Conservation (phyloP, 2,888 invertebrate species). For the Anorthoa munda region DNA sequence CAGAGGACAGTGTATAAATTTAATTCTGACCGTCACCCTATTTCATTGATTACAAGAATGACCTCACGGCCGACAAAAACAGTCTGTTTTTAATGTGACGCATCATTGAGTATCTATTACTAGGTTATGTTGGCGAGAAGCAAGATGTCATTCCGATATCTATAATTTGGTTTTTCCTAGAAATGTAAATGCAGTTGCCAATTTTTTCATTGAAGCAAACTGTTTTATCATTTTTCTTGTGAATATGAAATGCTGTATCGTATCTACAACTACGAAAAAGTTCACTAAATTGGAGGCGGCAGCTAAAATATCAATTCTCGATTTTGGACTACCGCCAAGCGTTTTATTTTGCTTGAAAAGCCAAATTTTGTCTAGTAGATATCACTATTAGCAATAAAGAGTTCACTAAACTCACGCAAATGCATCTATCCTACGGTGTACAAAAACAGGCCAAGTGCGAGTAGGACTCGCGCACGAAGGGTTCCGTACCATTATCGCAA, state of each 20-base stretch:
- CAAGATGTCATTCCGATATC: neutral
- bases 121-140: slow-evolving; percentile 25
- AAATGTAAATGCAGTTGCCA: neutral
- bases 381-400: neutral
- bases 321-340: neutral
- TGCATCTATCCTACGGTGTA: neutral
- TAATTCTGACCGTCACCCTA: neutral
- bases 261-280: neutral
- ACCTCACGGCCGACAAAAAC: slow-evolving; percentile 30
- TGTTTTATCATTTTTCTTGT: neutral
- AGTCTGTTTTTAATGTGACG: slow-evolving; percentile 2
- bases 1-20: too few relatives aligned
- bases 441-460: too few relatives aligned
- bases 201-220: neutral
- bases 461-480: too few relatives aligned
- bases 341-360: neutral
- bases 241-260: neutral
- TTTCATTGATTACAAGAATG: slow-evolving; percentile 10
- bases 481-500: too few relatives aligned
- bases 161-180: neutral
- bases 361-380: neutral
- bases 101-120: slow-evolving; percentile 21
- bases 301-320: neutral
- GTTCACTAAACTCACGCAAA: neutral
- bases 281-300: neutral